A percentile compares a stretch with the other conserved stretches of the same genome.
These are phyloP conservation scores for Protosalanx chinensis DNA, from an alignment of 2,797 vertebrate genomes.

Conservation along the genomic window DNA sequence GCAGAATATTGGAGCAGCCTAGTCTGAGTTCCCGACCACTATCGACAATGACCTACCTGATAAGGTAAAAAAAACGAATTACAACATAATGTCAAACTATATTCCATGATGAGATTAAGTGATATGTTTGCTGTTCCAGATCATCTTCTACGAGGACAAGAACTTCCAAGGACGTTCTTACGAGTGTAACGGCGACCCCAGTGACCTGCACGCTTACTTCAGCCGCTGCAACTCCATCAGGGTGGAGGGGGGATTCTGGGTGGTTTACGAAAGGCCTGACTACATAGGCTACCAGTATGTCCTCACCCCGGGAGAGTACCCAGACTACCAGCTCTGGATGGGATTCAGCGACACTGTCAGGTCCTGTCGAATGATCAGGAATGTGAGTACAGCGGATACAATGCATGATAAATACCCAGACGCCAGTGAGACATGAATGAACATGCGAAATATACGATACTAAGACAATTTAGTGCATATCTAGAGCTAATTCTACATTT, in stretches of 20 bases:
- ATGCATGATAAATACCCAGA: no score
- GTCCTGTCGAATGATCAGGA: constrained; percentile 54
- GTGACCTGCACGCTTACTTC: constrained; percentile 55
- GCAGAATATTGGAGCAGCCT: constrained; percentile 38
- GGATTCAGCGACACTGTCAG: constrained; percentile 58
- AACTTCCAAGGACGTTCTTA: constrained; percentile 61
- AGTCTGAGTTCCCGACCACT: constrained; percentile 14
- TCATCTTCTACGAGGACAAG: constrained; percentile 61
- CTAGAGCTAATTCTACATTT: no score
- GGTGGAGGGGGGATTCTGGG: constrained; percentile 59
- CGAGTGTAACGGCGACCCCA: constrained; percentile 58
- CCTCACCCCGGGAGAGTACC: constrained; percentile 55
- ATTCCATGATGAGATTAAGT: no score
- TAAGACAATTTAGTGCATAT: no score
- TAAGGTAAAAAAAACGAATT: not conserved
- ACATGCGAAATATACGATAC: no score
- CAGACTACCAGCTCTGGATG: constrained; percentile 62
- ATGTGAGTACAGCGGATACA: constrained; percentile 40
- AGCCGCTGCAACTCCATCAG: constrained; percentile 58
- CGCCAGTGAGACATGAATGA: no score
- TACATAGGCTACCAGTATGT: constrained; percentile 62
- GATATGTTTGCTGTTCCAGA: constrained; percentile 32
- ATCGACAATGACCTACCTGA: constrained; percentile 22
- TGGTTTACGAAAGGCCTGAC: constrained; percentile 55
- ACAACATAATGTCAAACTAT: not conserved